Conservation (phyloP, 2,888 invertebrate genomes). For the Prosapia bicincta region DNA sequence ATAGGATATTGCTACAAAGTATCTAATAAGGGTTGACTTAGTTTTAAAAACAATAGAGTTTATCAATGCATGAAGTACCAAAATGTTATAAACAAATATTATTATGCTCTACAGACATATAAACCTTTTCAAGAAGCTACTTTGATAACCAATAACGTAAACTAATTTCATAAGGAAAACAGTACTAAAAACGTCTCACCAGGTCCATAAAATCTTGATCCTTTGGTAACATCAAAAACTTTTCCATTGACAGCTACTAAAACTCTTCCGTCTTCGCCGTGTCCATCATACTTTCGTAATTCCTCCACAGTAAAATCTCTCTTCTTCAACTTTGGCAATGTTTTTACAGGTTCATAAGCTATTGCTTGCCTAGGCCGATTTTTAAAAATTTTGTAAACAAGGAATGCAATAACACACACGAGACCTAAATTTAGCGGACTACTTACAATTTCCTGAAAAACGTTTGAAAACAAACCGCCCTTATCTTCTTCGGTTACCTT, state of each 20-base stretch:
- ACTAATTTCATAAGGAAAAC: no score
- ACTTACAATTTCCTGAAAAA: conserved; percentile 59
- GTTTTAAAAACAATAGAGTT: no score
- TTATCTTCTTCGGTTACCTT: conserved; percentile 2
- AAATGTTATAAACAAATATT: no score
- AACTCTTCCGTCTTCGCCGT: conserved; percentile 79
- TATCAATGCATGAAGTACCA: no score
- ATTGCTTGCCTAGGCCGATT: conserved; percentile 46
- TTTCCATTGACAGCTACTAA: conserved; percentile 91
- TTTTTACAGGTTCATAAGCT: conserved; percentile 44
- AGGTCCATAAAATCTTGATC: conserved; percentile 90
- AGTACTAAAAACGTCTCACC: conserved; percentile 56
- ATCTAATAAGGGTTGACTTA: no score
- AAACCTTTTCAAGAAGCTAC: no score
- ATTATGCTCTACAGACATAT: no score
- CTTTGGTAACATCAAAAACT: conserved; percentile 92
- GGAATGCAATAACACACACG: conserved; percentile 62
- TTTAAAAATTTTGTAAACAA: conserved; percentile 72
- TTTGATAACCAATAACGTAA: no score
- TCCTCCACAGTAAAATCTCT: conserved; percentile 89
- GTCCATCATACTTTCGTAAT: conserved; percentile 82
- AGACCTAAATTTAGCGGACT: conserved; percentile 70
- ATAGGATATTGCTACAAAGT: no score
- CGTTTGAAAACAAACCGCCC: conserved; percentile 40
- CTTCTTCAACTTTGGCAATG: conserved; percentile 72